These are phyloP conservation scores for Salticus scenicus DNA, from an alignment of 2,888 invertebrate genomes.

Conservation along the genomic window DNA sequence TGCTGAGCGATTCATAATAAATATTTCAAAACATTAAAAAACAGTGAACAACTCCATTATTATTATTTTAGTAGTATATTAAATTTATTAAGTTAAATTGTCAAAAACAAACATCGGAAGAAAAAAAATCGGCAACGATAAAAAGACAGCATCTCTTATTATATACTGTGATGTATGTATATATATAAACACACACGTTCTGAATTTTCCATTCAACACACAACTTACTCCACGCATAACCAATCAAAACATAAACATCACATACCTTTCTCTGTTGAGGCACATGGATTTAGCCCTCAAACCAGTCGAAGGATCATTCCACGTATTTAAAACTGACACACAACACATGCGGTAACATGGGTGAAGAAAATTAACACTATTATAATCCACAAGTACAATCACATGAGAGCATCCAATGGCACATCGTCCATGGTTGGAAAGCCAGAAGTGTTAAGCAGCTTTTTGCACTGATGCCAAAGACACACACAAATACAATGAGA, in stretches of 20 bases:
- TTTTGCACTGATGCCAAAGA: neutral
- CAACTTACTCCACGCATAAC: too few species aligned
- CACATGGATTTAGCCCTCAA: constrained; percentile 53
- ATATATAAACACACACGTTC: too few species aligned
- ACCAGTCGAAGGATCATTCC: neutral
- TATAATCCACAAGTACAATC: neutral
- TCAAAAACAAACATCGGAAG: too few species aligned
- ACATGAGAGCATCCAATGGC: neutral
- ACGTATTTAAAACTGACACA: neutral
- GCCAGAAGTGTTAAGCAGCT: constrained; percentile 26
- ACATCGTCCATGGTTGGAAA: neutral
- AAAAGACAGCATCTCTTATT: too few species aligned
- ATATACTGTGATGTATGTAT: too few species aligned
- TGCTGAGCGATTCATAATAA: too few species aligned
- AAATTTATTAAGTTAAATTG: too few species aligned
- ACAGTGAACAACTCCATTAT: too few species aligned
- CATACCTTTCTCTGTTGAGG: constrained; percentile 62
- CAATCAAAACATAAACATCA: neutral
- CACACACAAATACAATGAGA: constrained; percentile 13
- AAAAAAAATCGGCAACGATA: too few species aligned
- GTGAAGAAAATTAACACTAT: neutral
- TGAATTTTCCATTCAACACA: too few species aligned
- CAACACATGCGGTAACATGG: constrained; percentile 3
- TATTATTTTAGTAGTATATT: too few species aligned
- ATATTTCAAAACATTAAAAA: too few species aligned